Evolutionary conservation across 1,140 invertebrate genomes (phyloP).

Genomic region (Drosophila seguyi): DNA sequence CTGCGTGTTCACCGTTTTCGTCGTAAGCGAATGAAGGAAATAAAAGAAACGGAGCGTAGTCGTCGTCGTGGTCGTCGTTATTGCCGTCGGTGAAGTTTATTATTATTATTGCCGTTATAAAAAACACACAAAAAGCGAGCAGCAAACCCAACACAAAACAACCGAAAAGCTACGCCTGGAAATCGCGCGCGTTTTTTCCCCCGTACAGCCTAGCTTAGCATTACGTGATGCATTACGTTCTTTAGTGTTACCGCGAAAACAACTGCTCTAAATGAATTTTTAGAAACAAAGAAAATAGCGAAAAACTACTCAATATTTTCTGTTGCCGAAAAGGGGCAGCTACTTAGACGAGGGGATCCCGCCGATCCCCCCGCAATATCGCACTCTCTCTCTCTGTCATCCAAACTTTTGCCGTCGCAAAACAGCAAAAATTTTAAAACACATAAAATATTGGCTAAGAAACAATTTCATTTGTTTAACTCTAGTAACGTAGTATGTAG

Average conservation of each 20-base stretch:
- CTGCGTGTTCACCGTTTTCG: conserved; percentile 55
- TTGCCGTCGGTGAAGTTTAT: conserved; percentile 67
- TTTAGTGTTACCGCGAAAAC: conserved; percentile 8
- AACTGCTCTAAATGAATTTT: background rate
- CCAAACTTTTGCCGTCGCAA: conserved; percentile 55
- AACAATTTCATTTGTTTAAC: conserved; percentile 44
- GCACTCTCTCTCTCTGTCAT: background rate
- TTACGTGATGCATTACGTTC: conserved; percentile 16
- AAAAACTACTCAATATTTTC: conserved; percentile 15
- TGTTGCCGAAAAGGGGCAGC: conserved; percentile 18
- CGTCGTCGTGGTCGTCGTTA: conserved; percentile 26
- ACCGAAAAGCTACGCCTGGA: conserved; percentile 34
- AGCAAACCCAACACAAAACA: conserved; percentile 32
- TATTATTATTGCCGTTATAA: conserved; percentile 61
- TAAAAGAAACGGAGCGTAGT: conserved; percentile 31
- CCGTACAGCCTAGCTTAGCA: conserved; percentile 19
- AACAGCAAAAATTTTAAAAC: conserved; percentile 23
- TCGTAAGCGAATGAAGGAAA: conserved; percentile 24
- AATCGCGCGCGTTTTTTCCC: conserved; percentile 43
- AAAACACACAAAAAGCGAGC: conserved; percentile 13
- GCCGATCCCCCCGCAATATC: conserved; percentile 36
- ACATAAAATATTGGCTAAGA: conserved; percentile 1
- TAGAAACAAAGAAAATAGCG: conserved; percentile 4
- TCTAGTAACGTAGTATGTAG: conserved; percentile 78
- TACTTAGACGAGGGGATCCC: conserved; percentile 50